A percentile compares a stretch with the other conserved stretches of the same genome.
phyloP scores from a whole-genome alignment of 2,113 vertebrate species.

The Rallus limicola region DNA sequence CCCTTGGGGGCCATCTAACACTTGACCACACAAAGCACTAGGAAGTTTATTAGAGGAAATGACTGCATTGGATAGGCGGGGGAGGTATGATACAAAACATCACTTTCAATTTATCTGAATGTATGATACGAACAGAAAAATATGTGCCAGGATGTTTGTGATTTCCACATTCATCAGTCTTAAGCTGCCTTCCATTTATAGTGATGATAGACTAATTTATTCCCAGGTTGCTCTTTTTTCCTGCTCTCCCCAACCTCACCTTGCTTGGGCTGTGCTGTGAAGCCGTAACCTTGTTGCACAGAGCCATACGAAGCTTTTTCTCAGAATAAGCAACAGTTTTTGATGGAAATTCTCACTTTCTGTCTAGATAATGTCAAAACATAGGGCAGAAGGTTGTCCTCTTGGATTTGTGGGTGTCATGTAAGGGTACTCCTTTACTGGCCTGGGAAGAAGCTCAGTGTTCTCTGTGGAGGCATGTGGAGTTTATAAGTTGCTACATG shows the following conservation, averaged over 20 bases:
- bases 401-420: background rate
- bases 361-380: background rate
- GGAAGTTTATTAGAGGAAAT: slow-evolving; percentile 50
- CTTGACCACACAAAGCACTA: slow-evolving; percentile 54
- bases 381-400: background rate
- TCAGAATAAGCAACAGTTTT: background rate
- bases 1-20: slow-evolving; percentile 21
- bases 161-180: slow-evolving; percentile 19
- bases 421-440: background rate
- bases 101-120: slow-evolving; percentile 46
- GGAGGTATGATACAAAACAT: slow-evolving; percentile 28
- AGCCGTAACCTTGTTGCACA: background rate
- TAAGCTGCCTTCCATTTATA: background rate
- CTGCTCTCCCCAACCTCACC: background rate
- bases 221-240: background rate
- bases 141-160: slow-evolving; percentile 31
- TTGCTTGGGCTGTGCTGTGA: background rate
- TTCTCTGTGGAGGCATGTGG: background rate
- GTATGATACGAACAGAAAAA: slow-evolving; percentile 39
- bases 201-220: background rate
- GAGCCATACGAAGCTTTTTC: background rate
- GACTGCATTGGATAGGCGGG: background rate
- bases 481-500: background rate
- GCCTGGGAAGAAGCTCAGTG: background rate
- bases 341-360: background rate